Evolutionary conservation across 1,140 invertebrate genomes (phyloP), one percentile per base, ranked within the genome.

Genomic region (Eriocheir sinensis): DNA sequence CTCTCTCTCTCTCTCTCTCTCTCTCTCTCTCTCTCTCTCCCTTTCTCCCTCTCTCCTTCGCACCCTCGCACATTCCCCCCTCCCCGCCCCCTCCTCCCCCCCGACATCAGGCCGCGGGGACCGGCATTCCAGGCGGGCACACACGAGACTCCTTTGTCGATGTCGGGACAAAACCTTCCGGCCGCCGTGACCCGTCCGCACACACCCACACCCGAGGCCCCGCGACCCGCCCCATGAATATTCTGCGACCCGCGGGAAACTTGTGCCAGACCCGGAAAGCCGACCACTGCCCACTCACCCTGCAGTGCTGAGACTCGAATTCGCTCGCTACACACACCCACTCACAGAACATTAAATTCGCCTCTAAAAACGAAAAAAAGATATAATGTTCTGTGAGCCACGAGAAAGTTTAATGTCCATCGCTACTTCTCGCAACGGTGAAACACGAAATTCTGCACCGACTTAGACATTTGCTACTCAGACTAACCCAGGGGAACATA

Each of bases 191-290:
- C 60, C 60, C 60, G 21, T 48, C 44, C 44, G 4, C 60, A 72
- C 60, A 72, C 60, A n/a, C 60, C 15, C n/a, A n/a, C n/a, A 21
- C 53, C 60, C 17, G 27, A n/a, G 60, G 60, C 60, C n/a, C 60
- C n/a, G 60, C n/a, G 60, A 72, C 60, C 60, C 60, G 60, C 17
- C n/a, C n/a, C 60, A 72, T 72, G 60, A 72, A 72, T 72, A 72
- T 72, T 72, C 60, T 21, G 60, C n/a, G 60, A 72, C 27, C 60
- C 1, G 27, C 60, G 27, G 17, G 12, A 21, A 72, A 72, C 21
- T 72, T 53, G 48, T 8, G n/a, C n/a, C n/a, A n/a, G n/a, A n/a
- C 44, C 44, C 44, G 44, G 44, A 15, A 48, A 48, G 44, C 15
- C 44, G 44, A 48, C 44, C 44, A 48, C 15, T 4, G 44, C 4